Conservation (phyloP, 2,797 vertebrate genomes). For the Miichthys miiuy region DNA sequence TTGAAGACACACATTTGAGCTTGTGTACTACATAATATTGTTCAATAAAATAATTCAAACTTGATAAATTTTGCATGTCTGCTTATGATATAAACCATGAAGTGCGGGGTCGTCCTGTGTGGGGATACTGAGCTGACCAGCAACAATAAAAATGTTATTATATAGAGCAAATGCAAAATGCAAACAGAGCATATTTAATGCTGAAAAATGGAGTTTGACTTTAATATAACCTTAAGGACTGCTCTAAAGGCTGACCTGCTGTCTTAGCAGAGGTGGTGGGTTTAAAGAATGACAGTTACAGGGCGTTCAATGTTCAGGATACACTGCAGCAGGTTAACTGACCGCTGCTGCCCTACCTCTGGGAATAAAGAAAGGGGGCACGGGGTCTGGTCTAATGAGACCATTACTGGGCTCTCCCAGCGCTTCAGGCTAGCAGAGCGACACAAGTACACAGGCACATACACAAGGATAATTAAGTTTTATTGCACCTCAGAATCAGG, state of each 20-base stretch:
- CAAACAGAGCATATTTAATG: no score
- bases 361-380: conserved; percentile 42
- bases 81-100: no score
- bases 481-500: conserved; percentile 52
- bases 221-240: neutral
- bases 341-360: conserved; percentile 35
- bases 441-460: conserved; percentile 48
- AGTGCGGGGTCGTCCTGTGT: no score
- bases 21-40: no score
- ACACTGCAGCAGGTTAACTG: conserved; percentile 45
- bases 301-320: conserved; percentile 16
- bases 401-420: conserved; percentile 51
- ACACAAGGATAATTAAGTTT: conserved; percentile 61
- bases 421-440: conserved; percentile 47
- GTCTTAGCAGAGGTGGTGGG: neutral
- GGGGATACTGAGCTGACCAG: no score
- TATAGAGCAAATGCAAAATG: no score
- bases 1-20: no score
- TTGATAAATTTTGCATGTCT: no score
- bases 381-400: conserved; percentile 65
- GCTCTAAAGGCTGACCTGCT: neutral
- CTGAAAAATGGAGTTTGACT: no score
- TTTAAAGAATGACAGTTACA: conserved; percentile 4
- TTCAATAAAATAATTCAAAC: no score
- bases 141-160: no score